These are phyloP conservation scores for Masticophis lateralis DNA, from an alignment of 2,797 vertebrate genomes.

Conservation along the genomic window DNA sequence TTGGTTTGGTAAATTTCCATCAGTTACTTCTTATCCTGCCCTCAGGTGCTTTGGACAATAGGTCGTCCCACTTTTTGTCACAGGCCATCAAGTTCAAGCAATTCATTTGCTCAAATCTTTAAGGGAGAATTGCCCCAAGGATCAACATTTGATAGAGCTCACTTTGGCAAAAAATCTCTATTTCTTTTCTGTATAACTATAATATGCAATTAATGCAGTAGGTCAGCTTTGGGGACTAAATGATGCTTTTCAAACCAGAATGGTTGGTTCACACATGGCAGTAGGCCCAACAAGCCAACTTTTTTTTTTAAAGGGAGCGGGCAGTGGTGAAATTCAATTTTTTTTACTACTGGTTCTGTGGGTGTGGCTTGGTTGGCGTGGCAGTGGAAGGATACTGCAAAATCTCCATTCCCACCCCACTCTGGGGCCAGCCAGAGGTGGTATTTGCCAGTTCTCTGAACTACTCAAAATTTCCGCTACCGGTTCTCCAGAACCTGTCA, in stretches of 20 bases:
- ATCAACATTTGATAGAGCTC: neutral
- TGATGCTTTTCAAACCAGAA: neutral
- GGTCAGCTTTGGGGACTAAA: neutral
- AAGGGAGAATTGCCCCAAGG: neutral
- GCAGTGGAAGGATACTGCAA: no score
- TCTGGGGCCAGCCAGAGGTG: no score
- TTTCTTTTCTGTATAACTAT: neutral
- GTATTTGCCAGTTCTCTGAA: no score
- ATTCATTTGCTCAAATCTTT: neutral
- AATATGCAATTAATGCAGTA: neutral
- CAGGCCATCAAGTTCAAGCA: neutral
- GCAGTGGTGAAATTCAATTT: no score
- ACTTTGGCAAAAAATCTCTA: neutral
- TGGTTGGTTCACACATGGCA: neutral
- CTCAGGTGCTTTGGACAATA: neutral
- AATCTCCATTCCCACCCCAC: no score
- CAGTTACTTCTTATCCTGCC: neutral
- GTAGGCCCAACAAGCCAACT: neutral
- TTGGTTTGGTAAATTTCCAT: neutral
- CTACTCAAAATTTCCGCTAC: no score
- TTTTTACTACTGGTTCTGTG: no score
- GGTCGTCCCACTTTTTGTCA: neutral
- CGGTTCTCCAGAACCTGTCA: no score
- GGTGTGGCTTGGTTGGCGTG: no score
- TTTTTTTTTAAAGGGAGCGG: no score